These are phyloP conservation scores for Poecilia wingei DNA, from an alignment of 2,797 vertebrate genomes.

Conservation along the genomic window DNA sequence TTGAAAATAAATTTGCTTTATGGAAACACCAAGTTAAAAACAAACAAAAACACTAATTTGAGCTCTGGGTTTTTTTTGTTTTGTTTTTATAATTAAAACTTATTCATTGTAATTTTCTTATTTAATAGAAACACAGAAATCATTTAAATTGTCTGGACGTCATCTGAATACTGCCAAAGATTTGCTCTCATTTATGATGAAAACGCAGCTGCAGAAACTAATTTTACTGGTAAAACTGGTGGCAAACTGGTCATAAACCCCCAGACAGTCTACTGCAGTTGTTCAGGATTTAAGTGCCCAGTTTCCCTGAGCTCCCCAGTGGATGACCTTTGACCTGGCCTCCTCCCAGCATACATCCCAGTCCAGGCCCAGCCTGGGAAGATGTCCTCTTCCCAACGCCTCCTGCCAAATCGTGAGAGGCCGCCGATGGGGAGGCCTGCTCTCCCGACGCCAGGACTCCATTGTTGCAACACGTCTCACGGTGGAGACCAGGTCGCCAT, in stretches of 20 bases:
- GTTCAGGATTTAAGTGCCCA: background rate
- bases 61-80: too few relatives aligned
- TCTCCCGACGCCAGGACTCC: constrained; percentile 53
- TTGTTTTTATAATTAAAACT: too few relatives aligned
- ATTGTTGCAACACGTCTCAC: constrained; percentile 62
- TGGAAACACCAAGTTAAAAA: too few relatives aligned
- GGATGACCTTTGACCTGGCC: constrained; percentile 7
- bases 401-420: constrained; percentile 65
- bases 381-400: constrained; percentile 27
- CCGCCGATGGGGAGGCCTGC: constrained; percentile 43
- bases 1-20: too few relatives aligned
- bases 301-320: background rate
- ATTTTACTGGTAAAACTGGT: background rate
- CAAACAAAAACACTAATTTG: too few relatives aligned
- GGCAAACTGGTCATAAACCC: background rate
- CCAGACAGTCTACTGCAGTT: background rate
- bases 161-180: too few relatives aligned
- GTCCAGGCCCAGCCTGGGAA: constrained; percentile 32
- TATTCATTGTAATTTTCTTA: too few relatives aligned
- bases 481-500: constrained; percentile 35
- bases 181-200: too few relatives aligned
- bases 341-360: background rate
- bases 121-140: too few relatives aligned
- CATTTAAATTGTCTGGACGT: too few relatives aligned
- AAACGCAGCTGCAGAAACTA: too few relatives aligned